Conservation (phyloP, 2,888 invertebrate genomes). For the Cerastis leucographa region DNA sequence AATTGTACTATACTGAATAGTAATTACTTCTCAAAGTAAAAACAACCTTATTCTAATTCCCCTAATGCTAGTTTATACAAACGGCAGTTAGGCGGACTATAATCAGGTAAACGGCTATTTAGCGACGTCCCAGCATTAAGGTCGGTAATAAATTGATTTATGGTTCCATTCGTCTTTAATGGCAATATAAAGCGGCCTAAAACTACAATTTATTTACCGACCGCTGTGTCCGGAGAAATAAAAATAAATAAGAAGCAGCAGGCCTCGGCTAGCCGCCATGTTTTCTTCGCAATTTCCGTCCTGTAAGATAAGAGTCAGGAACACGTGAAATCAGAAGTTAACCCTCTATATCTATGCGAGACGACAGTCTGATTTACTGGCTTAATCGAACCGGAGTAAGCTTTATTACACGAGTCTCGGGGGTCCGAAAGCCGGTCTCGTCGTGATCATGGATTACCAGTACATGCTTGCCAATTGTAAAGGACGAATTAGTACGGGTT, state of each 20-base stretch:
- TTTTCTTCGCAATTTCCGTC: slow-evolving; percentile 87
- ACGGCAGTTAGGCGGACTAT: slow-evolving; percentile 40
- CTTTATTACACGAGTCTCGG: slow-evolving; percentile 79
- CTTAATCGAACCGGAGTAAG: slow-evolving; percentile 82
- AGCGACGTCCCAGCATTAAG: slow-evolving; percentile 55
- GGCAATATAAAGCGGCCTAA: slow-evolving; percentile 70
- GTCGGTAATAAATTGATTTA: slow-evolving; percentile 66
- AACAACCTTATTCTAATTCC: slow-evolving; percentile 28
- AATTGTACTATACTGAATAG: background rate
- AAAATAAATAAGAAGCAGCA: slow-evolving; percentile 83
- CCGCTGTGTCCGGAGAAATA: slow-evolving; percentile 78
- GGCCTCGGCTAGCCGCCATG: slow-evolving; percentile 76
- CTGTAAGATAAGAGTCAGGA: slow-evolving; percentile 81
- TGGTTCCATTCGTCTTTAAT: slow-evolving; percentile 58
- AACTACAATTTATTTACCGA: slow-evolving; percentile 77
- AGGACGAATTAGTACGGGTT: slow-evolving; percentile 72
- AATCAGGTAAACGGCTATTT: slow-evolving; percentile 60
- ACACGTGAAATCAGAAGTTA: slow-evolving; percentile 87
- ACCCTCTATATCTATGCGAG: slow-evolving; percentile 84
- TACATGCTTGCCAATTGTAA: slow-evolving; percentile 72
- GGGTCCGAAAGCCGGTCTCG: slow-evolving; percentile 73
- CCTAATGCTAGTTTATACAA: slow-evolving; percentile 45
- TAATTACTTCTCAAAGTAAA: slow-evolving; percentile 16
- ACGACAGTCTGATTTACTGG: slow-evolving; percentile 85
- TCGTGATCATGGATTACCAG: slow-evolving; percentile 69